Evolutionary conservation across 1,140 invertebrate species (phyloP), one percentile per base, ranked within the genome.

Genomic region (Ceratina calcarata): DNA sequence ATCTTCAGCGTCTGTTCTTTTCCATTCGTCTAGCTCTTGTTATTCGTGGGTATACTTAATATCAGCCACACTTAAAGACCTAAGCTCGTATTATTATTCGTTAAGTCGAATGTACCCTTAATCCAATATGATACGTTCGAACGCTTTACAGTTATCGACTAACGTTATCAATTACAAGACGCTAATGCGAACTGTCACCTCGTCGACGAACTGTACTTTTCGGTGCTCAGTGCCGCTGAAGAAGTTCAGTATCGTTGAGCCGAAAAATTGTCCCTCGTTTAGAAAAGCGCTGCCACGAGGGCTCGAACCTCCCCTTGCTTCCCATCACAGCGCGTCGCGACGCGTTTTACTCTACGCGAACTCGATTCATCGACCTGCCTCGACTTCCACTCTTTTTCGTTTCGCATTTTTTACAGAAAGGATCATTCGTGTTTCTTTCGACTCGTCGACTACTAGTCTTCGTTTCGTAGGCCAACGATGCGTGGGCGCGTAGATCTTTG

Each of bases 31-130:
- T 37, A 22, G 6, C 7, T 20, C 45, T 61, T 71, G 22, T 45
- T 57, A 49, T n/a, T 7, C 15, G 18, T 51, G 45, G 37, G 37
- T 45, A 45, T 45, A 45, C 37, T 53, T 62, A 24, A 82, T 60
- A 61, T 79, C 22, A 60, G 20, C 81, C 62, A 45, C 24, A 24
- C 61, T 76, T 85, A 76, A 20, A 49, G 61, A 84, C 67, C 77
- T 80, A 78, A 78, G 76, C 76, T 78, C 76, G 76, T 78, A 72
- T 78, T 57, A 64, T 78, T 70, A 77, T 77, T 45, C 74, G 55
- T 77, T 78, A 78, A 71, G 20, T 72, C 67, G 69, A 60, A 61
- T 78, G 27, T 78, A 61, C 12, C 57, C 8, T 45, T 78, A 10
- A 7, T 62, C 60, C 60, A 62, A 32, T 71, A 62, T 62, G 69